Conservation (phyloP, 2,113 vertebrate species). For the Muscicapa adusta region DNA sequence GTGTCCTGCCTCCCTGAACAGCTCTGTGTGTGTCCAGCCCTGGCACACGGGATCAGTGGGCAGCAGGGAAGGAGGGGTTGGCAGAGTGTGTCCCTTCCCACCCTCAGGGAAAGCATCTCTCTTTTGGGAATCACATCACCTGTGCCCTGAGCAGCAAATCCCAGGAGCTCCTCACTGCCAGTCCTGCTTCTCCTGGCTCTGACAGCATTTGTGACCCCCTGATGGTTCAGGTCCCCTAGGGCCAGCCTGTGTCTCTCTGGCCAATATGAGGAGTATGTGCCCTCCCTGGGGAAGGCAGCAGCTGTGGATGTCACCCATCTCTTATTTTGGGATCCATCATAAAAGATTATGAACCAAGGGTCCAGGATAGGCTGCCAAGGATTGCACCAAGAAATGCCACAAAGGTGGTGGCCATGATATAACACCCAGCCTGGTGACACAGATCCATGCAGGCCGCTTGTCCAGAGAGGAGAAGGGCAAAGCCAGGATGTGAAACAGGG, state of each 20-base stretch:
- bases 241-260: not conserved
- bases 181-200: not conserved
- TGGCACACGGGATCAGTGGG: not conserved
- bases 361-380: not conserved
- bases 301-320: not conserved
- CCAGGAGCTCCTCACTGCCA: not conserved
- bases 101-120: fast-evolving
- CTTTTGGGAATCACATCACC: fast-evolving
- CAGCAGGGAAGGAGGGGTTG: not conserved
- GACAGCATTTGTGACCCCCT: not conserved
- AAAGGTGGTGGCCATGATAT: not conserved
- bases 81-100: not conserved
- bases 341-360: not conserved
- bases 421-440: not conserved
- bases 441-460: not conserved
- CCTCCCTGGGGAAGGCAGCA: not conserved
- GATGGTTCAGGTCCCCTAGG: fast-evolving
- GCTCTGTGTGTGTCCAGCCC: not conserved
- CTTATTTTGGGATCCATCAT: not conserved
- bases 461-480: not conserved
- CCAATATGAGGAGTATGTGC: not conserved
- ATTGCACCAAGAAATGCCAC: not conserved
- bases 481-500: not conserved
- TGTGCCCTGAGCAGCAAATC: not conserved
- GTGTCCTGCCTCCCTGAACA: not conserved